phyloP scores from a whole-genome alignment of 2,888 invertebrate species.

The Eretmocerus hayati region DNA sequence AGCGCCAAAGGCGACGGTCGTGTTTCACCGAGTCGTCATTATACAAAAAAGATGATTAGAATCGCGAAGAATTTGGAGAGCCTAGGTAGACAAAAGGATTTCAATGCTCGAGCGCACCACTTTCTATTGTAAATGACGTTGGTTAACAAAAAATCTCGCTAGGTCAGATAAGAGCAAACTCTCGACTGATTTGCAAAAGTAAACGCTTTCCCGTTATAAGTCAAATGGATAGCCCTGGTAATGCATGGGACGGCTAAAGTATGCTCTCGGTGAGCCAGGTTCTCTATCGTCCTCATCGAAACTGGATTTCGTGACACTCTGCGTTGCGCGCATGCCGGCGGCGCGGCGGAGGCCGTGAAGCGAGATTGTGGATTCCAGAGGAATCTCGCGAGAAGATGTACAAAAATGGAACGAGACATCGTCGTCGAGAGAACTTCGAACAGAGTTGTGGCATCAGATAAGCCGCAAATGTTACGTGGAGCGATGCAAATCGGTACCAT shows the following conservation, averaged over 20 bases:
- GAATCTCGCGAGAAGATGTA: too few species aligned
- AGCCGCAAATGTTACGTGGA: too few species aligned
- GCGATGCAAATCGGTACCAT: neutral
- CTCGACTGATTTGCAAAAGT: slow-evolving; percentile 7
- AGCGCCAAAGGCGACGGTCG: too few species aligned
- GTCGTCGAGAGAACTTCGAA: neutral
- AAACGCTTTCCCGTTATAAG: slow-evolving; percentile 7
- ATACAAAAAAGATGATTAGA: slow-evolving; percentile 12
- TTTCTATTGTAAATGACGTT: slow-evolving; percentile 14
- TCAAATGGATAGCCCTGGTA: neutral
- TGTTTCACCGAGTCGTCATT: too few species aligned
- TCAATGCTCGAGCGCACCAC: slow-evolving; percentile 3
- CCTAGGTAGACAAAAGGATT: slow-evolving; percentile 15
- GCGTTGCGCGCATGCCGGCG: neutral
- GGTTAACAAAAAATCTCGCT: neutral
- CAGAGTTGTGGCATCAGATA: too few species aligned
- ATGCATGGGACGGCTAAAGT: neutral
- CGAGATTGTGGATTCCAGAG: too few species aligned
- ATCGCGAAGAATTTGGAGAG: slow-evolving; percentile 20
- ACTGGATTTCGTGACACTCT: neutral
- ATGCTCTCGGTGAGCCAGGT: too few species aligned
- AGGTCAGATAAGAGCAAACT: slow-evolving; percentile 9
- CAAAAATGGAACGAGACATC: neutral
- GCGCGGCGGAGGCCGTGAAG: too few species aligned
- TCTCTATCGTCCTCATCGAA: neutral